Percentiles rank a stretch among this genome's conserved stretches.
Conservation (phyloP, 2,113 vertebrate species). For the Pseudorhombus dupliciocellatus region DNA sequence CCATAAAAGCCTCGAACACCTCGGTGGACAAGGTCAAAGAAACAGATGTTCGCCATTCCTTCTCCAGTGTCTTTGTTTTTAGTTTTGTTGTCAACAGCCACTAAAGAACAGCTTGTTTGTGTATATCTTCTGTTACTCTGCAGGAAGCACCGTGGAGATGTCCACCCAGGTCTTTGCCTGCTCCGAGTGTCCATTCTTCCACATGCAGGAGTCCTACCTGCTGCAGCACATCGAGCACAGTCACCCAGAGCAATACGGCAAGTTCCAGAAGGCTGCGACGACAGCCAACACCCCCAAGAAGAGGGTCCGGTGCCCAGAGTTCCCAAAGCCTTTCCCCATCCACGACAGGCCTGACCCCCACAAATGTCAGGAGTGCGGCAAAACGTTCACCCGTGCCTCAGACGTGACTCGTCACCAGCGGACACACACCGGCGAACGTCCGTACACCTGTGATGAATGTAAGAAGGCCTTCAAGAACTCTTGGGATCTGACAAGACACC, state of each 20-base stretch:
- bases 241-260: conserved; percentile 61
- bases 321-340: conserved; percentile 66
- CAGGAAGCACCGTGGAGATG: conserved; percentile 68
- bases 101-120: not conserved
- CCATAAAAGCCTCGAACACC: conserved; percentile 56
- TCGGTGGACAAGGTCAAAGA: conserved; percentile 48
- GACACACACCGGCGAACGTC: conserved; percentile 62
- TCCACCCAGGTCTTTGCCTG: conserved; percentile 72
- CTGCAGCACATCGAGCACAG: conserved; percentile 64
- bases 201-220: conserved; percentile 72
- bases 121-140: conserved; percentile 19
- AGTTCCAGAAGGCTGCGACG: conserved; percentile 39
- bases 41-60: not conserved
- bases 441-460: conserved; percentile 57
- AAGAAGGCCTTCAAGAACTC: conserved; percentile 67
- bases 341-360: conserved; percentile 56
- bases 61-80: not conserved
- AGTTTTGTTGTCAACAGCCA: not conserved
- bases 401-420: conserved; percentile 82
- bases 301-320: conserved; percentile 43
- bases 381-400: conserved; percentile 81
- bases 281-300: conserved; percentile 15
- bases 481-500: conserved; percentile 67
- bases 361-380: conserved; percentile 78
- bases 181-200: conserved; percentile 71